A percentile compares a stretch with the other conserved stretches of the same genome.
phyloP scores from a whole-genome alignment of 1,140 invertebrate species.

The Rhagoletis pomonella region DNA sequence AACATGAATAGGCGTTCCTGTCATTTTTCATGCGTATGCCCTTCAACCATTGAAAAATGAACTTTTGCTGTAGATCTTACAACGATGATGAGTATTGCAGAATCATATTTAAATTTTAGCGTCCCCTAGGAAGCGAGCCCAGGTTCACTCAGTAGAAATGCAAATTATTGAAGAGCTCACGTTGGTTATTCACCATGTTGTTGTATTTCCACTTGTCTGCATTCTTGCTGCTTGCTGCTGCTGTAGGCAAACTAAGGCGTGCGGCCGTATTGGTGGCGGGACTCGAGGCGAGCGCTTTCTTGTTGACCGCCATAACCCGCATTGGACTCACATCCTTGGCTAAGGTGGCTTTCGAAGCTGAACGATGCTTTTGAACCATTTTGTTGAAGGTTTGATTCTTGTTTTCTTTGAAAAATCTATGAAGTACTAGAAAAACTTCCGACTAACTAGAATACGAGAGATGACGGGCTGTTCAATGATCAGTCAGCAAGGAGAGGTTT shows the following conservation, averaged over 20 bases:
- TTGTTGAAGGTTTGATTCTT: constrained; percentile 52
- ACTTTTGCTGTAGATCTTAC: too few relatives aligned
- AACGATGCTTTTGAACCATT: constrained; percentile 71
- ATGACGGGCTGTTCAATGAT: not conserved
- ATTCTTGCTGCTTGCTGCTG: constrained; percentile 11
- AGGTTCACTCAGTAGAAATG: constrained; percentile 65
- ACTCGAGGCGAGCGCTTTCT: constrained; percentile 65
- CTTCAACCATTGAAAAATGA: not conserved
- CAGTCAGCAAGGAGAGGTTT: not conserved
- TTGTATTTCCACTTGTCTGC: constrained; percentile 67
- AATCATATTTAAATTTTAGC: too few relatives aligned
- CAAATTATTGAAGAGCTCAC: constrained; percentile 69
- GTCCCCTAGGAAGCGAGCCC: too few relatives aligned
- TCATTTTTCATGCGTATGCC: not conserved
- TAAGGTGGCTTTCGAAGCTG: constrained; percentile 65
- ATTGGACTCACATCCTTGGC: constrained; percentile 71
- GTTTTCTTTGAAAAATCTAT: not conserved
- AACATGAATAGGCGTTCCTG: too few relatives aligned
- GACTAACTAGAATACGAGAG: not conserved
- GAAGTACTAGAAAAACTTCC: not conserved
- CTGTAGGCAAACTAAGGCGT: constrained; percentile 59
- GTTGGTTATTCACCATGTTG: constrained; percentile 69
- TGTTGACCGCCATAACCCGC: constrained; percentile 61
- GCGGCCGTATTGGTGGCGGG: constrained; percentile 62
- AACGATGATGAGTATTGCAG: too few relatives aligned